Evolutionary conservation across 2,113 vertebrate genomes (phyloP).

Genomic region (Cervus canadensis): DNA sequence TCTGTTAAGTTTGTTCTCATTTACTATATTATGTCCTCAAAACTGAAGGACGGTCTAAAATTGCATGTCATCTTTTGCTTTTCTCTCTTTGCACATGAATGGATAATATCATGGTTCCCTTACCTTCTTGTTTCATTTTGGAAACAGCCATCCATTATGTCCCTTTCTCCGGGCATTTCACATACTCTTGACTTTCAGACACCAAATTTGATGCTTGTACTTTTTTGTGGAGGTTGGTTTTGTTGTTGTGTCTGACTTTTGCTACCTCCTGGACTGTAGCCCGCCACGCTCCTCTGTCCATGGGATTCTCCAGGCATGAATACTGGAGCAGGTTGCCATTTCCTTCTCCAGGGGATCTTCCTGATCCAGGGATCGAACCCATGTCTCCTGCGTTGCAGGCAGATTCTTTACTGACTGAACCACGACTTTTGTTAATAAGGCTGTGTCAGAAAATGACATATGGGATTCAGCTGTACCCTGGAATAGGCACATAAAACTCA

Average conservation of each 20-base stretch:
- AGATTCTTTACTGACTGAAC: background rate
- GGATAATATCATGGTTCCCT: background rate
- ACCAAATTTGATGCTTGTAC: background rate
- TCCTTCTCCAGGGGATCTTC: background rate
- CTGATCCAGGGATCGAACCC: background rate
- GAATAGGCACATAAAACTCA: background rate
- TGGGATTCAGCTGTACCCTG: slow-evolving; percentile 19
- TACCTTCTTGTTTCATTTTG: background rate
- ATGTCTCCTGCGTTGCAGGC: background rate
- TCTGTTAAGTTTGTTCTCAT: slow-evolving; percentile 1
- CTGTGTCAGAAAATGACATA: background rate
- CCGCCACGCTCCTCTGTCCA: background rate
- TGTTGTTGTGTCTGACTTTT: background rate
- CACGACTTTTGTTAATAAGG: background rate
- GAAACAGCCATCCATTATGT: background rate
- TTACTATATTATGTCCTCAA: background rate
- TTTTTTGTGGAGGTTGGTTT: background rate
- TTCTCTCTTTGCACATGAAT: background rate
- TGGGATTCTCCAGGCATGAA: background rate
- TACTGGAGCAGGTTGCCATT: background rate
- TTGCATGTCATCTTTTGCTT: background rate
- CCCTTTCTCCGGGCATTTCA: background rate
- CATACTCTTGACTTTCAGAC: background rate
- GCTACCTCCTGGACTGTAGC: background rate
- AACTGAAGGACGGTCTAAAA: background rate